Evolutionary conservation across 1,140 invertebrate species (phyloP), one percentile per base, ranked within the genome.

Genomic region (Neelides sp.): DNA sequence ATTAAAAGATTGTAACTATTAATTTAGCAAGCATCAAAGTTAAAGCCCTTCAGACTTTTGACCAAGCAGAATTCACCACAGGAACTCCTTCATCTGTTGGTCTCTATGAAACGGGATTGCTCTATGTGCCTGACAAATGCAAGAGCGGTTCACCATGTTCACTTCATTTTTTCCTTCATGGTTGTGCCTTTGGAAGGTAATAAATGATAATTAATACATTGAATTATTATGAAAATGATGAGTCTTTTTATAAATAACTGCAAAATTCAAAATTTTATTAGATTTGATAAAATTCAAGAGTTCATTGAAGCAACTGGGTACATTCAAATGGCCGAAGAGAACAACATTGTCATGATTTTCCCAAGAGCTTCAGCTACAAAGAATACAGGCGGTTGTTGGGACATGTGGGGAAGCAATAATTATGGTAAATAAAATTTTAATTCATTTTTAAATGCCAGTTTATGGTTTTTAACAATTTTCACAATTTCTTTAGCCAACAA

Each of bases 341-440:
- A 51, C 30, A 44, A 44, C 13, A 36, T 51, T 20, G 24, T 51
- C 7, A 51, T 44, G 30, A 5, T 51, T 1, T 51, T 44, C 26
- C 49, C 49, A 0, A 15, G 49, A 17, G 49, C 42, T 28, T 19
- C 41, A 2, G 0, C n/a, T 15, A n/a, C 20, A 26, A 37, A 3
- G 23, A 51, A 51, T 44, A 30, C 32, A 2, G 7, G 12, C 3
- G 49, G 49, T n/a, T 51, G 49, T 44, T 51, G 49, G 49, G 41
- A 51, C 30, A 40, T 51, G 5, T 45, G 30, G 28, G 49, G 40
- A 15, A 7, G 12, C 12, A 36, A 51, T 28, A 22, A 44, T 26
- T 51, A 44, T 28, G 49, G 49, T 51, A 39, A 3, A 27, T 2
- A 20, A 32, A 22, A 17, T 27, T 30, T 1, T 13, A 28, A 28